These are phyloP conservation scores for Lepetodrilus schrolli DNA, from an alignment of 2,888 invertebrate species.

Conservation along the genomic window DNA sequence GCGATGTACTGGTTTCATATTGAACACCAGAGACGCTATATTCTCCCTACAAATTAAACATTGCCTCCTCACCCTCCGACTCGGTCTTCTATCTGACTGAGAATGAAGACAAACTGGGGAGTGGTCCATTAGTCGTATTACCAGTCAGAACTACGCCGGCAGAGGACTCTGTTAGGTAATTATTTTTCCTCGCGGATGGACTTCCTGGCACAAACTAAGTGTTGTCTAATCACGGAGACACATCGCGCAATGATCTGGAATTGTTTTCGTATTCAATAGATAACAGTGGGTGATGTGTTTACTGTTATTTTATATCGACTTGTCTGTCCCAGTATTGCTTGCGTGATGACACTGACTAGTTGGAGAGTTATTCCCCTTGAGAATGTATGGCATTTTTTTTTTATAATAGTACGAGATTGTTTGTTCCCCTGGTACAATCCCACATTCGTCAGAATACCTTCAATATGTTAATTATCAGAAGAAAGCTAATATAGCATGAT, in stretches of 20 bases:
- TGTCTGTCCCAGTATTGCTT: background rate
- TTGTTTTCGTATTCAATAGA: conserved; percentile 21
- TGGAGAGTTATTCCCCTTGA: conserved; percentile 1
- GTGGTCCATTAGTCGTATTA: conserved; percentile 16
- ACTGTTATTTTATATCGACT: background rate
- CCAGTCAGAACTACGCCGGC: background rate
- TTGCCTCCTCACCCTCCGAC: background rate
- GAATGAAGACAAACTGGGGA: background rate
- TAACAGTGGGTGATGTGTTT: conserved; percentile 11
- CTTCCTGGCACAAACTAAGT: conserved; percentile 22
- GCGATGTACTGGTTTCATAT: background rate
- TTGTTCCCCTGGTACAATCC: no score
- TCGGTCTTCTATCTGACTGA: background rate
- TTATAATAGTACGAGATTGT: no score
- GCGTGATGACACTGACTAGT: background rate
- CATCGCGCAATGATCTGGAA: conserved; percentile 25
- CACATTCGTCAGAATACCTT: no score
- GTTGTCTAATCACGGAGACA: conserved; percentile 9
- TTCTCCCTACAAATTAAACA: conserved; percentile 25
- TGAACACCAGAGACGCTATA: background rate
- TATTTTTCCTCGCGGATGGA: conserved; percentile 22
- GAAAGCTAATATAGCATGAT: no score
- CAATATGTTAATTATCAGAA: no score
- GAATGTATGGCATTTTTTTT: background rate
- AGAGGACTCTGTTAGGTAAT: conserved; percentile 16